Conservation (phyloP, 2,797 vertebrate species). For the Microtus californicus region DNA sequence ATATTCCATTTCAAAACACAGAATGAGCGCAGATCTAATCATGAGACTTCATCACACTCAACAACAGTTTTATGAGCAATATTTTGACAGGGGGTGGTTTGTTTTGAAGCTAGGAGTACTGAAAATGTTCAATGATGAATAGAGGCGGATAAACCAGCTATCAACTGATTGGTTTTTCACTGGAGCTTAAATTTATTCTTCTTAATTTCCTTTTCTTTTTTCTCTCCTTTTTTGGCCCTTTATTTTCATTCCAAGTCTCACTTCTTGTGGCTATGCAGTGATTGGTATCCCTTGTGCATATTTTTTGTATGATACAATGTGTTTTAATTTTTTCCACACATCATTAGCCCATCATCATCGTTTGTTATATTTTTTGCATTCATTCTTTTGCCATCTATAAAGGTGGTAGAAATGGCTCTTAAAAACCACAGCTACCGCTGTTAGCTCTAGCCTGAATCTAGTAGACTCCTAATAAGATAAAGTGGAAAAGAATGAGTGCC, state of each 20-base stretch:
- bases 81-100: slow-evolving; percentile 60
- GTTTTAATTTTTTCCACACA: not conserved
- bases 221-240: not conserved
- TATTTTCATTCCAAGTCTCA: slow-evolving; percentile 1
- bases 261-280: not conserved
- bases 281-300: not conserved
- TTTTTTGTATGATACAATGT: not conserved
- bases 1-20: slow-evolving; percentile 55
- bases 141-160: not conserved
- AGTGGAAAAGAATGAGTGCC: not conserved
- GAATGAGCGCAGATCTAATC: not conserved
- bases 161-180: not conserved
- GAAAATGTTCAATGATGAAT: not conserved
- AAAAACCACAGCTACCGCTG: not conserved
- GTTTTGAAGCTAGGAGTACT: slow-evolving; percentile 24
- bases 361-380: not conserved
- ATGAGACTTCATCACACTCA: slow-evolving; percentile 29
- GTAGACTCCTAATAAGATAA: not conserved
- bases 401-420: not conserved
- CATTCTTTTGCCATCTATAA: not conserved
- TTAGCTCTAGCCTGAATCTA: not conserved
- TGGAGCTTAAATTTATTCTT: not conserved
- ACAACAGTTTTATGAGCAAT: not conserved
- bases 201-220: not conserved
- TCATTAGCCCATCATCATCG: not conserved